Evolutionary conservation across 2,888 invertebrate species (phyloP), one percentile per base, ranked within the genome.

Genomic region (Agriotes lineatus): DNA sequence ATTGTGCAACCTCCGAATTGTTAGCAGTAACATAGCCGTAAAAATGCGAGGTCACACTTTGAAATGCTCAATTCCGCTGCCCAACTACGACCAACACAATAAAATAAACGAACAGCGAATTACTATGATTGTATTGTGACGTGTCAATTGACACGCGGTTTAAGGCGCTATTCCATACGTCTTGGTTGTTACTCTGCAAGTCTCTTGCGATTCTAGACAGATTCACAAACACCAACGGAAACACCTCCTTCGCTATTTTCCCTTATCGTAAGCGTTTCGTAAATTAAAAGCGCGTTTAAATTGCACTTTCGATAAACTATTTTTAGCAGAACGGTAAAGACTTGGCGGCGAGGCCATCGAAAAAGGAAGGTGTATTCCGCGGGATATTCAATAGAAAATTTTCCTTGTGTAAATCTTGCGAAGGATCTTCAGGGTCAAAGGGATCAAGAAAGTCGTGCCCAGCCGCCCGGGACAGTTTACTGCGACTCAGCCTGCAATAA

Each of bases 41-140:
- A 58, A 45, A 61, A 62, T 62, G 62, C 42, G 20, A 18, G 33
- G 62, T 37, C 37, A 59, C 39, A 33, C 25, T 45, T 16, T 25
- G 14, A 33, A 50, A 25, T 44, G 33, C 19, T 52, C 44, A 33
- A 57, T 70, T 69, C 58, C 16, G 54, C 35, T 70, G 73, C 70
- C 42, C 72, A 59, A 69, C 70, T 73, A 71, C 67, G 63, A 30
- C 67, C 69, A 65, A 70, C 66, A 73, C 77, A 74, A 78, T 77
- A 76, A 78, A 77, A 77, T 72, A 75, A 77, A 76, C 75, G 76
- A 74, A 75, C 76, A 73, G 60, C 73, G 76, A 75, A 76, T 77
- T 72, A 73, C 74, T 70, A 73, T 74, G 77, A 77, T 77, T 77
- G 76, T 76, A 75, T 77, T 76, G 77, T 78, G 78, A 76, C 76